Evolutionary conservation across 2,797 vertebrate species (phyloP).

Genomic region (Pampus argenteus): DNA sequence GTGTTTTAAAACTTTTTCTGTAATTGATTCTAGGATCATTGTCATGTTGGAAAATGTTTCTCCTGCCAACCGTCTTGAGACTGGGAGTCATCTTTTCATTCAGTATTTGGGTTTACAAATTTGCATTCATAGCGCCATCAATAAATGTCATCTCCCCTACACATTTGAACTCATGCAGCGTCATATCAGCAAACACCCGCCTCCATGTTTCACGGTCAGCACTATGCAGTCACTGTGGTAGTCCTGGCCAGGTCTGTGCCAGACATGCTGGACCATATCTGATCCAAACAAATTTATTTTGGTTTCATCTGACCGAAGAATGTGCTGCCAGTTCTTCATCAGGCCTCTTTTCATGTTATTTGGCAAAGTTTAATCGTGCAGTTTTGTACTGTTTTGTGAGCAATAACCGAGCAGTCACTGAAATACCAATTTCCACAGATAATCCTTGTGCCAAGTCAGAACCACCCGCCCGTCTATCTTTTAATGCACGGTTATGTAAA

Average conservation of each 20-base stretch:
- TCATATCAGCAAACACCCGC: slow-evolving; percentile 7
- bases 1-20: too few relatives aligned
- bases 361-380: not conserved
- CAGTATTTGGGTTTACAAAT: slow-evolving; percentile 21
- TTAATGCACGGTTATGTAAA: not conserved
- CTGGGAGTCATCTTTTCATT: slow-evolving; percentile 2
- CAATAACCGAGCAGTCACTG: too few relatives aligned
- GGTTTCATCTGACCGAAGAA: not conserved
- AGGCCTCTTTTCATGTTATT: not conserved
- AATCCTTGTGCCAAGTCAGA: not conserved
- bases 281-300: not conserved
- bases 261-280: not conserved
- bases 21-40: too few relatives aligned
- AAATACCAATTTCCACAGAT: too few relatives aligned
- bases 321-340: not conserved
- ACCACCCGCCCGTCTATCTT: not conserved
- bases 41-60: too few relatives aligned
- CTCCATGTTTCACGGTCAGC: not conserved
- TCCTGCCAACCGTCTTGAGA: too few relatives aligned
- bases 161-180: slow-evolving; percentile 7
- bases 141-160: slow-evolving; percentile 8
- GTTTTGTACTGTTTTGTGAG: not conserved
- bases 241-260: slow-evolving; percentile 2
- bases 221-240: not conserved
- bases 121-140: too few relatives aligned